Evolutionary conservation across 2,888 invertebrate genomes (phyloP), one percentile per base, ranked within the genome.

Genomic region (Pedicia rivosa): DNA sequence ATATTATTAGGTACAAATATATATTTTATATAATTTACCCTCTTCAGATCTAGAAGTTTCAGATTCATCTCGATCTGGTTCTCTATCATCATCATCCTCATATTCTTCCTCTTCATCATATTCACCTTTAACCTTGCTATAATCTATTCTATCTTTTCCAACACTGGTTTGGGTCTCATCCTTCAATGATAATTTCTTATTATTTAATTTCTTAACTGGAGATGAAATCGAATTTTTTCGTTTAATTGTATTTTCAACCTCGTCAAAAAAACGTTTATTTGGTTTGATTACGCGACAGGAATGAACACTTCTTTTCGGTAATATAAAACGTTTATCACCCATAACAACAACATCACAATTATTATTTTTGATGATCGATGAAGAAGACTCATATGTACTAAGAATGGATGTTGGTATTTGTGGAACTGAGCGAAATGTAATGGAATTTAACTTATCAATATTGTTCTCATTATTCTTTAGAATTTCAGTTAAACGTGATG

Each of bases 221-320:
- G n/a, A n/a, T n/a, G n/a, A n/a, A n/a, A n/a, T n/a, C n/a, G n/a
- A n/a, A 9, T 32, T 32, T n/a, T n/a, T n/a, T 13, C 32, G 19
- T 20, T 32, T 32, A 32, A 32, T 20, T 20, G 20, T 32, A 32
- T 29, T 22, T 5, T 70, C 73, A 43, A 73, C 72, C 41, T 72
- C 72, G 51, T 80, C 80, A 38, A 83, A 70, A 50, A 87, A 81
- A 45, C 79, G 71, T 60, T 86, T 88, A 52, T 84, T 87, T 27
- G 88, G 87, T 56, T 83, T 88, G 37, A 87, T 87, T 29, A 84
- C 80, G 45, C 88, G 68, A 5, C 84, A 84, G 28, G 87, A 87
- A 56, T 86, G 79, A 12, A 73, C 79, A 65, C 86, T 87, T 48
- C 82, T 70, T 32, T 77, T 70, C 13, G 87, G 87, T 42, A 87